Base-by-base conservation (phyloP, 2,797 vertebrate genomes). In the Lepidocolaptes lacrymiger region DNA sequence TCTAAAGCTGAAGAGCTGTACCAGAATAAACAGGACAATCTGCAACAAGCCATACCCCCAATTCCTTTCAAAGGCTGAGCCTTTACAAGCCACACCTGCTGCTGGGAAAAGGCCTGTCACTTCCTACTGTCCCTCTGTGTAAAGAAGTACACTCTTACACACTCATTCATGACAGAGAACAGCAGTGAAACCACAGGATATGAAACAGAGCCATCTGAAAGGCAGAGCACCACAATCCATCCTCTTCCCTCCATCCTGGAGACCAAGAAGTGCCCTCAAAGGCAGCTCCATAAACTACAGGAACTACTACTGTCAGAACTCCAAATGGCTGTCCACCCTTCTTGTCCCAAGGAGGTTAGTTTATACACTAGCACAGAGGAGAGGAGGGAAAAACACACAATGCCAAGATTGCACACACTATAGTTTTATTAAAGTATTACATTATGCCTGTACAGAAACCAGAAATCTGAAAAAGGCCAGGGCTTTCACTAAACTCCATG, bases 1-100 rank as follows among this genome's bases (percentile, higher is more conserved):
- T 56, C 85, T 84, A 72, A 92, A 89, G 69, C 93, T 76, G 66
- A 96, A 96, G 87, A 94, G 89, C 67, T 73, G 51, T 39, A 94
- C 88, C 71, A 88, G 71, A 87, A 93, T 63, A 84, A 91, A 88
- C n/a, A 76, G 68, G 64, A 90, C 6, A 4, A 52, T 66, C 83
- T 73, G 67, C 74, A 94, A 78, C 51, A 49, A 89, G 58, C 69
- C 34, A 9, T 30, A 62, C 66, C 41, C 43, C 36, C 17, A 43
- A 16, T 26, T 64, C 32, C 37, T 86, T 88, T 79, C 59, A 59
- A 82, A 88, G 63, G 61, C 23, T 61, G 63, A 73, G 37, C 26
- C 12, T 49, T 75, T 69, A 90, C 68, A 84, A 92, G 71, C 51
- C 73, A 86, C 85, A 91, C 76, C 73, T 93, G 88, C 79, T 83